A percentile compares a stretch with the other conserved stretches of the same genome.
phyloP scores from a whole-genome alignment of 2,113 vertebrate genomes.

The Vulpes lagopus region DNA sequence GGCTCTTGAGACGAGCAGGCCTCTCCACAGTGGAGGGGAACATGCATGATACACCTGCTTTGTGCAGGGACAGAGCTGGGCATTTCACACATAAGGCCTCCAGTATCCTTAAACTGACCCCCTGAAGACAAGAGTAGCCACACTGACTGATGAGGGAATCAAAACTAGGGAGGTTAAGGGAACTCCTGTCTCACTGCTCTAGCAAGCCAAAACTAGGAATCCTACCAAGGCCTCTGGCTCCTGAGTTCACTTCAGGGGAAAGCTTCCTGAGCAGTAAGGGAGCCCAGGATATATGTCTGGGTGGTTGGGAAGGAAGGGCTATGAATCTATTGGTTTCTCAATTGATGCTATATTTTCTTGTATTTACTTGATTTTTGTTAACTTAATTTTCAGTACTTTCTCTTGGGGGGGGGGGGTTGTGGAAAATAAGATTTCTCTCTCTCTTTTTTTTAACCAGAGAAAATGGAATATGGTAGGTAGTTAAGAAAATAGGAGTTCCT shows the following conservation, averaged over 20 bases:
- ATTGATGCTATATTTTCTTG: background rate
- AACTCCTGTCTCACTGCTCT: background rate
- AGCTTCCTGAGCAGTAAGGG: background rate
- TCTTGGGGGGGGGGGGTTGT: background rate
- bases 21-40: background rate
- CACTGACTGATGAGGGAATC: background rate
- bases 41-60: fast-evolving
- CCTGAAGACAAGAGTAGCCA: background rate
- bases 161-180: background rate
- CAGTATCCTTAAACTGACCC: background rate
- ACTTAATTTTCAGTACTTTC: background rate
- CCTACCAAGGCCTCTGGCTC: background rate
- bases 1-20: background rate
- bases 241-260: fast-evolving
- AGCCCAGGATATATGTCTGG: background rate
- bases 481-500: background rate
- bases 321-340: background rate
- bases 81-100: background rate
- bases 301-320: background rate
- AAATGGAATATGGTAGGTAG: background rate
- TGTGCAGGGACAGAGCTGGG: background rate
- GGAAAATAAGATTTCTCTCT: background rate
- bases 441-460: background rate
- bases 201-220: background rate
- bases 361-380: background rate